These are phyloP conservation scores for Botrylloides violaceus DNA, from an alignment of 23 tunicate species.

Conservation along the genomic window DNA sequence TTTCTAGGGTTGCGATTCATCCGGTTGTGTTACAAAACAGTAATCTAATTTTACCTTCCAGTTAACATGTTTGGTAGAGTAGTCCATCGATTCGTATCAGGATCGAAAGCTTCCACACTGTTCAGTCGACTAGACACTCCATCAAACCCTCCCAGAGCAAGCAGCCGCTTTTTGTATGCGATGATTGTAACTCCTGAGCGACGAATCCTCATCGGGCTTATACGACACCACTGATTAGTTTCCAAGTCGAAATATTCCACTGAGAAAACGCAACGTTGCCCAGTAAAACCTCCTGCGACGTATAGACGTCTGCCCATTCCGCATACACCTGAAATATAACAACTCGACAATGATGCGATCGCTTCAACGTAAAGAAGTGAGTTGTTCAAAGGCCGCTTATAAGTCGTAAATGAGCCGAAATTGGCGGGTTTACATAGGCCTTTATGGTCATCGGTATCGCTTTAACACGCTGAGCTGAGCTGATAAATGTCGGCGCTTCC, in stretches of 20 bases:
- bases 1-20: too few species aligned
- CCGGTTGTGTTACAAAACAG: too few species aligned
- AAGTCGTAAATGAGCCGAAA: too few species aligned
- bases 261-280: constrained; percentile 54
- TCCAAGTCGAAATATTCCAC: constrained; percentile 63
- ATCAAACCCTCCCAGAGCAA: constrained; percentile 85
- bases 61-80: constrained; percentile 16
- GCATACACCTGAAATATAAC: constrained; percentile 81
- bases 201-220: constrained; percentile 56
- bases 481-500: too few species aligned
- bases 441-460: too few species aligned
- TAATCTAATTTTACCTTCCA: constrained; percentile 12
- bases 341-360: too few species aligned
- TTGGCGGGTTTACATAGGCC: too few species aligned
- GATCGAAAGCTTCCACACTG: constrained; percentile 24
- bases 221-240: constrained; percentile 45
- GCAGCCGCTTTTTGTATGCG: constrained; percentile 39
- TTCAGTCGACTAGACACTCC: constrained; percentile 28
- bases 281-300: constrained; percentile 93
- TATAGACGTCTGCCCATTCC: constrained; percentile 37
- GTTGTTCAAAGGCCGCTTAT: too few species aligned
- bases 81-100: constrained; percentile 5
- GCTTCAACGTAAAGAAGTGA: too few species aligned
- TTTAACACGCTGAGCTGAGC: too few species aligned
- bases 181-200: constrained; percentile 78